These are phyloP conservation scores for Rhagonycha lutea DNA, from an alignment of 2,888 invertebrate species.

Conservation along the genomic window DNA sequence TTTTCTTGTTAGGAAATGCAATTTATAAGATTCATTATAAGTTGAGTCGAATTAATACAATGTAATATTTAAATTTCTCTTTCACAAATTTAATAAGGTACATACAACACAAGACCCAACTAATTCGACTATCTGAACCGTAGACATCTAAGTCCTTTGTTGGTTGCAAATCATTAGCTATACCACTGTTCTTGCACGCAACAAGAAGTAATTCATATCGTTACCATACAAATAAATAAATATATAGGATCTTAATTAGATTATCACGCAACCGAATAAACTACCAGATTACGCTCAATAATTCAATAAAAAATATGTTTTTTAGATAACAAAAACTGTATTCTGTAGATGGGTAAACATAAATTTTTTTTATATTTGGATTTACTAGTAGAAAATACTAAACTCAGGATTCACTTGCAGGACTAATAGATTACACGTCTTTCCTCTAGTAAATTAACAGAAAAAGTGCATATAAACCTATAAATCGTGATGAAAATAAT, in stretches of 20 bases:
- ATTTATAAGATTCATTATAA: background rate
- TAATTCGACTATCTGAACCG: conserved; percentile 1
- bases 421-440: too few relatives aligned
- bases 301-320: background rate
- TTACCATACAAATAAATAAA: background rate
- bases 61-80: background rate
- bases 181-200: background rate
- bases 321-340: background rate
- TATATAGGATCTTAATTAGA: background rate
- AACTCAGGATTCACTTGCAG: too few relatives aligned
- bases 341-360: background rate
- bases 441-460: too few relatives aligned
- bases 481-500: too few relatives aligned
- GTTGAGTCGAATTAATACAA: background rate
- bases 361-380: too few relatives aligned
- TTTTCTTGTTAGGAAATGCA: background rate
- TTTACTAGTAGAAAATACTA: too few relatives aligned
- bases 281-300: background rate
- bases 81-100: background rate
- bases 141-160: background rate
- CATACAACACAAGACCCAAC: background rate
- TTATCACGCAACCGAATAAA: background rate
- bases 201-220: background rate
- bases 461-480: too few relatives aligned
- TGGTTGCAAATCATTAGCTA: background rate